Evolutionary conservation across 2,113 vertebrate genomes (phyloP).

Genomic region (Donacobius atricapilla): DNA sequence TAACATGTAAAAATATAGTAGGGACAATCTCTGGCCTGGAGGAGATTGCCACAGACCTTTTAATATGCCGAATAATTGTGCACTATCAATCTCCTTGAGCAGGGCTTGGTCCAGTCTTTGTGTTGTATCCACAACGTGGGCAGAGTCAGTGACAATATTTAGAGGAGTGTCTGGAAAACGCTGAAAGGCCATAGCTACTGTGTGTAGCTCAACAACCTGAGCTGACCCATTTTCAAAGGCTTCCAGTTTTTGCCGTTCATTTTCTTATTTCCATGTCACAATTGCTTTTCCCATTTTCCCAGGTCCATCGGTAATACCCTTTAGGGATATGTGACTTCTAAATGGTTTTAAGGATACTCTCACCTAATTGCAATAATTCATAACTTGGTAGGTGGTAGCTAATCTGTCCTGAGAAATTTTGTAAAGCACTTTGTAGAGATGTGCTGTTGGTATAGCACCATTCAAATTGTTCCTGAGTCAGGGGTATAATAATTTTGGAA

Average conservation of each 20-base stretch:
- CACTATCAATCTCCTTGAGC: background rate
- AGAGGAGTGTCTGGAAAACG: background rate
- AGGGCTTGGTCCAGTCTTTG: background rate
- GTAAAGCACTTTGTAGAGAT: background rate
- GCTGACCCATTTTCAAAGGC: background rate
- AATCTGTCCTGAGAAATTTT: background rate
- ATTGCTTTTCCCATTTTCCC: background rate
- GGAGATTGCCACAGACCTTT: background rate
- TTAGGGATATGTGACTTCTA: background rate
- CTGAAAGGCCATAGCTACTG: background rate
- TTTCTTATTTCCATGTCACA: background rate
- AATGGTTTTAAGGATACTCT: background rate
- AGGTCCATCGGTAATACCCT: background rate
- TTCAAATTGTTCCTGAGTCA: background rate
- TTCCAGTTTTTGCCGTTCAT: background rate
- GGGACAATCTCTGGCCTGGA: background rate
- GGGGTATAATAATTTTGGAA: background rate
- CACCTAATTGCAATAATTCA: background rate
- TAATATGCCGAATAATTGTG: background rate
- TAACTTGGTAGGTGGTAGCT: background rate
- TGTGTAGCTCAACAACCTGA: background rate
- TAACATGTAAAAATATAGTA: background rate
- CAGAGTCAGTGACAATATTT: background rate
- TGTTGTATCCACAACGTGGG: background rate
- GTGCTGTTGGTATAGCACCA: background rate